Percentiles rank a stretch among this genome's conserved stretches.
Conservation (phyloP, 2,888 invertebrate genomes). For the Macaria notata region DNA sequence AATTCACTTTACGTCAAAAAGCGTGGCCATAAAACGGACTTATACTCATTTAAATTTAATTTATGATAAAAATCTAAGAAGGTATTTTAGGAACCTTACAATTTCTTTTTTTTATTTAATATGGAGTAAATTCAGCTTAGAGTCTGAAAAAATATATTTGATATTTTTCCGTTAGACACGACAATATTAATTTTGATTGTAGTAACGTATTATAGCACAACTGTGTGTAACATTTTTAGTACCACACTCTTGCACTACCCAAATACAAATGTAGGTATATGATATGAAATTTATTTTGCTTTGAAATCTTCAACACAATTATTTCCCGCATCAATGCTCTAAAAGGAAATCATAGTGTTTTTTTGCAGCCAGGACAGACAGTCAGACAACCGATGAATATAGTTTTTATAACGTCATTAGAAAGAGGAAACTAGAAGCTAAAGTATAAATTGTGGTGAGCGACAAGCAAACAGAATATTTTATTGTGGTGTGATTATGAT, state of each 20-base stretch:
- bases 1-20: slow-evolving; percentile 54
- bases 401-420: slow-evolving; percentile 73
- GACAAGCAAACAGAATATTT: slow-evolving; percentile 51
- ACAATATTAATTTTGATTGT: too few relatives aligned
- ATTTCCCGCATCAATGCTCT: slow-evolving; percentile 64
- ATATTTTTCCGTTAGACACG: too few relatives aligned
- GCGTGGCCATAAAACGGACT: slow-evolving; percentile 62
- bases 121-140: slow-evolving; percentile 62
- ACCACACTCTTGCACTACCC: too few relatives aligned
- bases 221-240: too few relatives aligned
- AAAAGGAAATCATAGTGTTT: slow-evolving; percentile 53
- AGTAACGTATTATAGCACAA: too few relatives aligned
- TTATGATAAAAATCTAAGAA: slow-evolving; percentile 57
- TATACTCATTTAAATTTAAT: slow-evolving; percentile 66
- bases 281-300: not conserved
- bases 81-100: slow-evolving; percentile 46
- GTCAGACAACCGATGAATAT: slow-evolving; percentile 51
- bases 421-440: slow-evolving; percentile 66
- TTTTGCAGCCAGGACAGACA: slow-evolving; percentile 45
- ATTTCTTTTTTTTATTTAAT: slow-evolving; percentile 54
- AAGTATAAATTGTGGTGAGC: slow-evolving; percentile 62
- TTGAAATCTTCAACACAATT: slow-evolving; percentile 28
- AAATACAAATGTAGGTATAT: too few relatives aligned
- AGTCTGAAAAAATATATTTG: slow-evolving; percentile 1
- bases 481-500: not conserved